A percentile compares a stretch with the other conserved stretches of the same genome.
Evolutionary conservation across 1,140 invertebrate genomes (phyloP).

Genomic region (Leptonema lineaticorne): DNA sequence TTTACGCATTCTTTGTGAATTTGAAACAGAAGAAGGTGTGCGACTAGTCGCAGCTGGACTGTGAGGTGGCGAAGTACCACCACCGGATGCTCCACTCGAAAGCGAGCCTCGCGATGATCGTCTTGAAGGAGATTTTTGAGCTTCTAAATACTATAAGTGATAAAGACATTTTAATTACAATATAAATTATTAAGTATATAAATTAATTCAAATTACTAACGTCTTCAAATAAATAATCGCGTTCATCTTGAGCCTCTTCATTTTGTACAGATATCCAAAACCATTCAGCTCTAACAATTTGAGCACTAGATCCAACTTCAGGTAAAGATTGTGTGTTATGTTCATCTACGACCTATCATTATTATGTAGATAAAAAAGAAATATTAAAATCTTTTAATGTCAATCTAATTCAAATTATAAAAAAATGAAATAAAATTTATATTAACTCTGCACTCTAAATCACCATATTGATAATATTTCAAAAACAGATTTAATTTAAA

Average conservation of each 20-base stretch:
- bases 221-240: constrained; percentile 82
- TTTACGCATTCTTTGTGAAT: constrained; percentile 61
- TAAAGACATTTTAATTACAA: constrained; percentile 18
- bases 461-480: background rate
- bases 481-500: background rate
- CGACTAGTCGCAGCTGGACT: constrained; percentile 31
- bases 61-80: constrained; percentile 39
- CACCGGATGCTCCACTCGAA: constrained; percentile 50
- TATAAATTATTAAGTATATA: background rate
- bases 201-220: constrained; percentile 56
- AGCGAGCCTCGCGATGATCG: constrained; percentile 60
- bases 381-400: background rate
- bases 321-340: constrained; percentile 68
- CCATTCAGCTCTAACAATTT: constrained; percentile 90
- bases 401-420: no score
- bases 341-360: constrained; percentile 74
- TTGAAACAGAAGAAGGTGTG: constrained; percentile 15
- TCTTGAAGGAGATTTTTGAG: constrained; percentile 58
- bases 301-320: constrained; percentile 61
- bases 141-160: constrained; percentile 60
- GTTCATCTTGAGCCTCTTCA: constrained; percentile 87
- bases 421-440: no score
- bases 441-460: no score
- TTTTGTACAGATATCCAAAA: constrained; percentile 98
- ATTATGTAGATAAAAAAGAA: no score